Conservation (phyloP, 2,888 invertebrate species). For the Melieria omissa region DNA sequence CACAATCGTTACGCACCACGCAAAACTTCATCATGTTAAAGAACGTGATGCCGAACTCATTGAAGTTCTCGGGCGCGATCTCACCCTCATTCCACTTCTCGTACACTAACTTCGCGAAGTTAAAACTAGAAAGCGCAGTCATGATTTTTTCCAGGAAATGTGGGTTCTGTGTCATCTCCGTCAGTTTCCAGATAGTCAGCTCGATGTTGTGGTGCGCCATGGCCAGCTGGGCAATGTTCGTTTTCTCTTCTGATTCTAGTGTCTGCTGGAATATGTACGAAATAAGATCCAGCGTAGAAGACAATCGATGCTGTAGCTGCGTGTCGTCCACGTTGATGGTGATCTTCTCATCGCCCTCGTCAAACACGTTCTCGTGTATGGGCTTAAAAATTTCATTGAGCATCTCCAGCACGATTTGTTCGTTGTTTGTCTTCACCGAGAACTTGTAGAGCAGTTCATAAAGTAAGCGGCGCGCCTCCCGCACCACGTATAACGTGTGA, state of each 20-base stretch:
- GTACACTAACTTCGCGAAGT: slow-evolving; percentile 60
- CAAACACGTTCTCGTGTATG: slow-evolving; percentile 70
- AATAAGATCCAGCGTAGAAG: slow-evolving; percentile 72
- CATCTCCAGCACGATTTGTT: slow-evolving; percentile 70
- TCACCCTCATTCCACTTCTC: slow-evolving; percentile 55
- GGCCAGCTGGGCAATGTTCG: slow-evolving; percentile 59
- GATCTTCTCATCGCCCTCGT: slow-evolving; percentile 56
- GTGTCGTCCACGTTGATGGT: slow-evolving; percentile 67
- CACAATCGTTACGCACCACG: slow-evolving; percentile 57
- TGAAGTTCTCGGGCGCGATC: slow-evolving; percentile 57
- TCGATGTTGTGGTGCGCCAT: slow-evolving; percentile 60
- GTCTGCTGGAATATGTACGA: slow-evolving; percentile 70
- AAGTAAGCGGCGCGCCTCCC: slow-evolving; percentile 75
- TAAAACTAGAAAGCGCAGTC: slow-evolving; percentile 54
- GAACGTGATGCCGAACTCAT: slow-evolving; percentile 61
- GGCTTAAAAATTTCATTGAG: slow-evolving; percentile 71
- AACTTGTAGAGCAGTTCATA: slow-evolving; percentile 71
- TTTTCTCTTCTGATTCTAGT: slow-evolving; percentile 66
- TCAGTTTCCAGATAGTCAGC: slow-evolving; percentile 60
- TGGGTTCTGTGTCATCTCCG: slow-evolving; percentile 63
- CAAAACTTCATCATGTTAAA: slow-evolving; percentile 66
- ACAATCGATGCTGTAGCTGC: slow-evolving; percentile 69
- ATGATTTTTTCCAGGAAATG: slow-evolving; percentile 59
- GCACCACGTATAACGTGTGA: slow-evolving; percentile 78
- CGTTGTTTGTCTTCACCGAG: slow-evolving; percentile 65